A percentile compares a stretch with the other conserved stretches of the same genome.
Conservation (phyloP, 2,797 vertebrate genomes). For the Telmatherina bonti region DNA sequence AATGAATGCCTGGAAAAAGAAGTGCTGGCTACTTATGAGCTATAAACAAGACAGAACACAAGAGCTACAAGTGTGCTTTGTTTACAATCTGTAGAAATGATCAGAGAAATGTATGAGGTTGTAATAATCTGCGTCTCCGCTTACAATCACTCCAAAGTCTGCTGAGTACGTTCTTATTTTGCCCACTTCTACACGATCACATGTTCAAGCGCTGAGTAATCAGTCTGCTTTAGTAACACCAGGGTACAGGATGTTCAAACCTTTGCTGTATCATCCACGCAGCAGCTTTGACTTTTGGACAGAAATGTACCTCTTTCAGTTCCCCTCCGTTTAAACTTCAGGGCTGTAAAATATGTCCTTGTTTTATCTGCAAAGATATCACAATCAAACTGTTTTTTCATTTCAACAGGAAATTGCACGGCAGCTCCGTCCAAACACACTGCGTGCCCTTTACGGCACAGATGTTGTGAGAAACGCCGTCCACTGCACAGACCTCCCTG, state of each 20-base stretch:
- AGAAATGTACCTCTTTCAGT: background rate
- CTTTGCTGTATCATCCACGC: conserved; percentile 2
- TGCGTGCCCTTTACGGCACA: conserved; percentile 90
- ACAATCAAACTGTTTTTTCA: conserved; percentile 13
- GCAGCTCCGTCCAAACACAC: conserved; percentile 87
- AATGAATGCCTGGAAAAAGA: conserved; percentile 34
- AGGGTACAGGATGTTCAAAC: conserved; percentile 52
- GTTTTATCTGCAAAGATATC: background rate
- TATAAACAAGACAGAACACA: background rate
- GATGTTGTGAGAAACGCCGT: conserved; percentile 91
- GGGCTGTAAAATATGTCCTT: background rate
- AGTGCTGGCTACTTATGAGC: background rate
- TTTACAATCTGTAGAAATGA: background rate
- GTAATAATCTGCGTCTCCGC: background rate
- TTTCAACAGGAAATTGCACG: conserved; percentile 88
- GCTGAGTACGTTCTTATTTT: conserved; percentile 31
- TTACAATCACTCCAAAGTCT: conserved; percentile 1
- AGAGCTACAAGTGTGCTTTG: background rate
- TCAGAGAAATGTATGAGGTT: background rate
- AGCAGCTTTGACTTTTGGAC: background rate
- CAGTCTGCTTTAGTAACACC: conserved; percentile 37
- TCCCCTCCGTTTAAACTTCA: background rate
- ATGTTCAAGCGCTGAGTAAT: conserved; percentile 78
- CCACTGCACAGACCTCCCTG: conserved; percentile 94
- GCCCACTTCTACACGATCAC: conserved; percentile 69